A percentile compares a stretch with the other conserved stretches of the same genome.
Evolutionary conservation across 2,797 vertebrate species (phyloP).

Genomic region (Astyanax mexicanus): DNA sequence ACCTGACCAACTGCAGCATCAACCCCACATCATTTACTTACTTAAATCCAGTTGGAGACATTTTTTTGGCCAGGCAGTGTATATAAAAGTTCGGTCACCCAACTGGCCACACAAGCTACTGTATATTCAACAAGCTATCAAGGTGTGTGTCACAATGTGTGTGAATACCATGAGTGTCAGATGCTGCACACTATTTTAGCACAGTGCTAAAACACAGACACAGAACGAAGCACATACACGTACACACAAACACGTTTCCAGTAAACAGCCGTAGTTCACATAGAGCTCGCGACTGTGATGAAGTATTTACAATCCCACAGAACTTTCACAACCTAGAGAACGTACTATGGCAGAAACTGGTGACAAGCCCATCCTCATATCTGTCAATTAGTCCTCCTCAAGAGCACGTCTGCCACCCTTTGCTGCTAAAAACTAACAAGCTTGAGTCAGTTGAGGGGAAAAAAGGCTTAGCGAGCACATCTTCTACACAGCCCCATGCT

Average conservation of each 20-base stretch:
- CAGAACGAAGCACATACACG: constrained; percentile 33
- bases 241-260: constrained; percentile 11
- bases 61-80: too few species aligned
- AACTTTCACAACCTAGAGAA: constrained; percentile 6
- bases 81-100: too few species aligned
- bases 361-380: constrained; percentile 16
- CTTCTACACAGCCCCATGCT: background rate
- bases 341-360: constrained; percentile 3
- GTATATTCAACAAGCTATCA: too few species aligned
- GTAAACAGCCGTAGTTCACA: constrained; percentile 1
- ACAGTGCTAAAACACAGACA: constrained; percentile 1
- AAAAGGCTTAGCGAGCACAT: background rate
- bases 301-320: constrained; percentile 4
- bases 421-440: constrained; percentile 21
- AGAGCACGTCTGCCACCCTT: constrained; percentile 22
- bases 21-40: too few species aligned
- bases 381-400: constrained; percentile 29
- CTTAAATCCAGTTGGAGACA: too few species aligned
- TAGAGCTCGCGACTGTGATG: background rate
- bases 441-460: background rate
- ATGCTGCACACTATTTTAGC: constrained; percentile 19
- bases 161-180: background rate
- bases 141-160: constrained; percentile 7
- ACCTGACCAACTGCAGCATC: too few species aligned
- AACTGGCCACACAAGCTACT: too few species aligned